These are phyloP conservation scores for Cariama cristata DNA, from an alignment of 2,113 vertebrate genomes.

Conservation along the genomic window DNA sequence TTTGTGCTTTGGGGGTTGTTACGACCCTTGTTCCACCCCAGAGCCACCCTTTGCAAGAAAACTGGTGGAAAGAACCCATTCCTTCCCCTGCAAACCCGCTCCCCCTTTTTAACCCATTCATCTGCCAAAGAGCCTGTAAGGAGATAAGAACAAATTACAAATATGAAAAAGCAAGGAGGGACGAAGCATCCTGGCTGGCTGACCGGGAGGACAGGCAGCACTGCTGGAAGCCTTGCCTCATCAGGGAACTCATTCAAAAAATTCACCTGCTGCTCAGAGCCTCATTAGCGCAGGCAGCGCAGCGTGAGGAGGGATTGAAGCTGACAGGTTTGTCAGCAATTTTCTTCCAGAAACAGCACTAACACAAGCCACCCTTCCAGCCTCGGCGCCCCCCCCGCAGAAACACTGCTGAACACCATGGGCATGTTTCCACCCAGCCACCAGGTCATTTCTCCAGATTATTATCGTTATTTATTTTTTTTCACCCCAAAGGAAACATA, in stretches of 20 bases:
- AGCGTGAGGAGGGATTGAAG: conserved; percentile 17
- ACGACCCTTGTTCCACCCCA: neutral
- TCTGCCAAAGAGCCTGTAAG: neutral
- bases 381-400: neutral
- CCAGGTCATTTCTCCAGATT: neutral
- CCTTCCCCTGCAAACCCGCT: neutral
- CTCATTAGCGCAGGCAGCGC: conserved; percentile 18
- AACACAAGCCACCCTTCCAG: neutral
- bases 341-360: neutral
- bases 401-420: neutral
- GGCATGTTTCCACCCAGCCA: neutral
- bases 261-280: conserved; percentile 11
- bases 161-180: neutral
- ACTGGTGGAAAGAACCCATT: neutral
- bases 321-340: conserved; percentile 18
- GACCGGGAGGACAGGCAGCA: neutral
- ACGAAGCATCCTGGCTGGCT: neutral
- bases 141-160: neutral
- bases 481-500: conserved; percentile 36
- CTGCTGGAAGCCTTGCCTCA: neutral
- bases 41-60: neutral
- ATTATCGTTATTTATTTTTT: neutral
- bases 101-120: neutral
- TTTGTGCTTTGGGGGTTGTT: neutral
- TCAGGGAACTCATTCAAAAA: conserved; percentile 36